Evolutionary conservation across 2,113 vertebrate genomes (phyloP).

Genomic region (Microtus montanus): DNA sequence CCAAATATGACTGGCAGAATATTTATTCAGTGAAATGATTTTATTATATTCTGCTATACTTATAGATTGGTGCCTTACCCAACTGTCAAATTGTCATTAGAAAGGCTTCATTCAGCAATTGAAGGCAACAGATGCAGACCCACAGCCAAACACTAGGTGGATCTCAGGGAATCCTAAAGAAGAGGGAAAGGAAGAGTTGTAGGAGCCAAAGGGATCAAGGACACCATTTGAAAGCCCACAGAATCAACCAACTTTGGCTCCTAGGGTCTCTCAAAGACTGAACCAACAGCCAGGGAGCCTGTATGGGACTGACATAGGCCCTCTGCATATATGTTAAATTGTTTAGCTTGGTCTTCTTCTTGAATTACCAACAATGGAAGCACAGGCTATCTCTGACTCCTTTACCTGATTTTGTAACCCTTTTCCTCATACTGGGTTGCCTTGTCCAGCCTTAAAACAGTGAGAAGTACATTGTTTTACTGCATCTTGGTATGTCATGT

Average conservation of each 20-base stretch:
- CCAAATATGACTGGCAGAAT: not conserved
- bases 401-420: not conserved
- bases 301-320: not conserved
- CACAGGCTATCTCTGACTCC: not conserved
- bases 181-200: not conserved
- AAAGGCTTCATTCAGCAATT: not conserved
- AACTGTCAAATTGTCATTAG: not conserved
- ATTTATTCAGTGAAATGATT: not conserved
- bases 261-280: not conserved
- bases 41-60: not conserved
- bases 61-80: not conserved
- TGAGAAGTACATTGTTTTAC: not conserved
- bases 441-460: not conserved
- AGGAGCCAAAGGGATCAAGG: not conserved
- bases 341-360: not conserved
- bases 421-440: not conserved
- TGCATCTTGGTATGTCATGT: not conserved
- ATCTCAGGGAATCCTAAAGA: not conserved
- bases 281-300: not conserved
- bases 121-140: not conserved
- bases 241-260: not conserved
- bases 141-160: not conserved
- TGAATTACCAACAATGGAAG: not conserved
- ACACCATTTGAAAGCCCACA: not conserved
- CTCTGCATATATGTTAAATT: not conserved